Conservation (phyloP, 2,797 vertebrate species). For the Danio choprae region DNA sequence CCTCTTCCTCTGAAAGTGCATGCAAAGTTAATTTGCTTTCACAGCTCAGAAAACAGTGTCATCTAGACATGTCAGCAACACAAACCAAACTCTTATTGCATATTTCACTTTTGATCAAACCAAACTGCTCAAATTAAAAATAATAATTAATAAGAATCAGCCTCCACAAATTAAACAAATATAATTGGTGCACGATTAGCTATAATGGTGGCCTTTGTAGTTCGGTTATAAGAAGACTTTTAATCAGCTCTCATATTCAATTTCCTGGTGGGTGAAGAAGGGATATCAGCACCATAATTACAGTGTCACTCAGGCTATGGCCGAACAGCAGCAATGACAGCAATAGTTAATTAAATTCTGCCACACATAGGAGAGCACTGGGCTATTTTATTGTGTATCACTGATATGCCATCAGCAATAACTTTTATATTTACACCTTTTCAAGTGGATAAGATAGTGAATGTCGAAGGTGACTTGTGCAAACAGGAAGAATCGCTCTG, state of each 20-base stretch:
- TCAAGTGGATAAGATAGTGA: slow-evolving; percentile 29
- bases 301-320: slow-evolving; percentile 49
- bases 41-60: too few relatives aligned
- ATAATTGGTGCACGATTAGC: slow-evolving; percentile 54
- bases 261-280: slow-evolving; percentile 60
- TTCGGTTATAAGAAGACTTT: slow-evolving; percentile 47
- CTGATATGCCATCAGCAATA: slow-evolving; percentile 31
- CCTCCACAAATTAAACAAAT: slow-evolving; percentile 31
- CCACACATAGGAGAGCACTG: slow-evolving; percentile 16
- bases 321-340: slow-evolving; percentile 37
- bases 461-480: neutral
- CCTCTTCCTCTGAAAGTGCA: too few relatives aligned
- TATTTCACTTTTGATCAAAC: slow-evolving; percentile 37
- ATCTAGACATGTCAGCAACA: too few relatives aligned
- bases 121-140: slow-evolving; percentile 22
- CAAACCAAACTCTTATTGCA: neutral
- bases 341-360: slow-evolving; percentile 56
- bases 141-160: slow-evolving; percentile 24
- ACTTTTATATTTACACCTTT: slow-evolving; percentile 29
- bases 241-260: slow-evolving; percentile 61
- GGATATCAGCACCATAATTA: slow-evolving; percentile 53
- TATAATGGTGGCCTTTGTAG: slow-evolving; percentile 26
- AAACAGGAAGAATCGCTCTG: slow-evolving; percentile 1
- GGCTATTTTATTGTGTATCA: neutral
- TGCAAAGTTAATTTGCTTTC: too few relatives aligned